Evolutionary conservation across 1,140 invertebrate species (phyloP).

Genomic region (Dinoponera quadriceps): DNA sequence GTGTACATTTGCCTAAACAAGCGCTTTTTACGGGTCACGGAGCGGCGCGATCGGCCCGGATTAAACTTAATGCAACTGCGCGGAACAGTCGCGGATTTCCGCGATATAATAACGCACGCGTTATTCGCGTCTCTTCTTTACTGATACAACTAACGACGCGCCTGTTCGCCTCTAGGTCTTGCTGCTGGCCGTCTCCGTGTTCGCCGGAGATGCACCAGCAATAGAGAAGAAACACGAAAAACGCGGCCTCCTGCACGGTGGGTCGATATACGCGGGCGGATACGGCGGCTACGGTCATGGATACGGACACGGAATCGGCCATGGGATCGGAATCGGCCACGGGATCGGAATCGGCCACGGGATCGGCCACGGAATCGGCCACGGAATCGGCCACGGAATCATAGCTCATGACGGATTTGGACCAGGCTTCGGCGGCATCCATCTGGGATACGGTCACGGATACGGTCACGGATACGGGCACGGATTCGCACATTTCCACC

Average conservation of each 20-base stretch:
- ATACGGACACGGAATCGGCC: conserved; percentile 36
- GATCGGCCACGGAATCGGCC: neutral
- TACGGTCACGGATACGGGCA: neutral
- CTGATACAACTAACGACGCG: neutral
- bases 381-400: neutral
- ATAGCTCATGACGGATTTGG: neutral
- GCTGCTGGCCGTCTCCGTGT: conserved; percentile 28
- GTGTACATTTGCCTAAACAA: neutral
- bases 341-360: neutral
- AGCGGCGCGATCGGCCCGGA: neutral
- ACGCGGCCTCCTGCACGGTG: conserved; percentile 72
- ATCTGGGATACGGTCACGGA: neutral
- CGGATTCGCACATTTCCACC: no score
- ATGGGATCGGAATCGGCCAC: conserved; percentile 40
- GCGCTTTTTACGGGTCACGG: neutral
- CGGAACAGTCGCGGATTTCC: neutral
- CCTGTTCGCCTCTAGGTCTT: conserved; percentile 40
- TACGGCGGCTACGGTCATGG: neutral
- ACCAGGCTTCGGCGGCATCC: neutral
- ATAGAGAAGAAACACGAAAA: conserved; percentile 39
- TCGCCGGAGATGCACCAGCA: conserved; percentile 63
- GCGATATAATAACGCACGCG: neutral
- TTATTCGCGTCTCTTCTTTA: neutral
- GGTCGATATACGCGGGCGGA: conserved; percentile 21
- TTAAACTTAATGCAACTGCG: neutral